A percentile compares a stretch with the other conserved stretches of the same genome.
Conservation (phyloP, 1,140 invertebrate species). For the Parapsyche elsis region DNA sequence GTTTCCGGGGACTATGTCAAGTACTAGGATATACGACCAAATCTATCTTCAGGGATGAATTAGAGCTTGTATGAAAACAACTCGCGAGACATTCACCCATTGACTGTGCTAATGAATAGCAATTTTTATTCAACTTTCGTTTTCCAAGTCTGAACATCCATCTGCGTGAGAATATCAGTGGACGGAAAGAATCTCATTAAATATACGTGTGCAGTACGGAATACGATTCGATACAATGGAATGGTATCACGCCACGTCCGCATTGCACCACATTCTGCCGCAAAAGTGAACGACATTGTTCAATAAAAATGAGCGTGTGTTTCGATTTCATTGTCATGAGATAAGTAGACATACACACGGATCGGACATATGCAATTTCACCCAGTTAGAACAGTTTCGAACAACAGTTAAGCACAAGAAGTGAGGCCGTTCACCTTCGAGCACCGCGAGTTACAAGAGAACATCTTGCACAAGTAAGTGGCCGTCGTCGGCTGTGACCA, state of each 20-base stretch:
- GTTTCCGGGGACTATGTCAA: no score
- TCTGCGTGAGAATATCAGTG: no score
- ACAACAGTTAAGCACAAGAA: not conserved
- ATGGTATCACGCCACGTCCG: not conserved
- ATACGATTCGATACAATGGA: not conserved
- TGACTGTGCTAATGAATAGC: no score
- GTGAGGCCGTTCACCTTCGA: slow-evolving; percentile 16
- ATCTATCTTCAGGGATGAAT: no score
- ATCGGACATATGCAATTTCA: not conserved
- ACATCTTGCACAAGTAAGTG: no score
- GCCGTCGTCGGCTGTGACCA: not conserved
- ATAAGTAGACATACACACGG: not conserved
- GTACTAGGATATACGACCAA: no score
- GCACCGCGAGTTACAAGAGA: not conserved
- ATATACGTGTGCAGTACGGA: not conserved
- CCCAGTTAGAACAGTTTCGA: not conserved
- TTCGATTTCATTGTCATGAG: not conserved
- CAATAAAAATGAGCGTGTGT: not conserved
- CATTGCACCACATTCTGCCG: not conserved
- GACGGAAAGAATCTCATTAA: no score
- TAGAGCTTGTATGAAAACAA: no score
- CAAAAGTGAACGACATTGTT: slow-evolving; percentile 10
- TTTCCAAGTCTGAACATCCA: no score
- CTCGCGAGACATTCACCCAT: no score
- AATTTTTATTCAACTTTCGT: no score